Evolutionary conservation across 2,797 vertebrate genomes (phyloP), one percentile per base, ranked within the genome.

Genomic region (Darevskia mixta): DNA sequence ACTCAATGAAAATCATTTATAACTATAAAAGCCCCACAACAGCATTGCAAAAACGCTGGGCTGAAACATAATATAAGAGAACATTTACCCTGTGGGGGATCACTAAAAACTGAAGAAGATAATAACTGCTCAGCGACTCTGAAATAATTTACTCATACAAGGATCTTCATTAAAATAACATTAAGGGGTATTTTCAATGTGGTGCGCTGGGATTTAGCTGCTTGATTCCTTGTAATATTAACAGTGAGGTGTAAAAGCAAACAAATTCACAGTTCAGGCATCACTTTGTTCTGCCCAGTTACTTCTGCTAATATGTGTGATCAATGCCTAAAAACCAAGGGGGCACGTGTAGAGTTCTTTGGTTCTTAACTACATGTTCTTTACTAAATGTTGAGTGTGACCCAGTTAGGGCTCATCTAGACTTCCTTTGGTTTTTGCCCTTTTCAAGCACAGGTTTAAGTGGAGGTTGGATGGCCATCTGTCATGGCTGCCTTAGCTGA

Each of bases 101-200:
- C 92, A 73, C 82, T 85, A 89, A 94, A 95, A 94, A 87, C 89
- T 93, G 58, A 84, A 90, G 91, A 93, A 94, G 91, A 92, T 95
- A 94, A 96, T 93, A 95, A 92, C 90, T 95, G 90, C 71, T 95
- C 81, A 94, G 85, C 64, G 93, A 91, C 90, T 93, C 84, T 89
- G 58, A 87, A 93, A 95, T 95, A 95, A 94, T 92, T 95, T 95
- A 95, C 90, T 95, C 86, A 92, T 94, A 93, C 94, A 94, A 89
- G 88, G 90, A 93, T 95, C 88, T 94, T 95, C 90, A 96, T 96
- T 96, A 96, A 96, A 96, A 88, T 91, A 95, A 95, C 58, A 93
- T 93, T 95, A 94, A 94, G 84, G 73, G 82, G 29, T 92, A 80
- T 94, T 94, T 96, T 94, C 88, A 88, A 38, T 86, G 67, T 90